phyloP scores from a whole-genome alignment of 2,113 vertebrate genomes.

The Strix aluco region DNA sequence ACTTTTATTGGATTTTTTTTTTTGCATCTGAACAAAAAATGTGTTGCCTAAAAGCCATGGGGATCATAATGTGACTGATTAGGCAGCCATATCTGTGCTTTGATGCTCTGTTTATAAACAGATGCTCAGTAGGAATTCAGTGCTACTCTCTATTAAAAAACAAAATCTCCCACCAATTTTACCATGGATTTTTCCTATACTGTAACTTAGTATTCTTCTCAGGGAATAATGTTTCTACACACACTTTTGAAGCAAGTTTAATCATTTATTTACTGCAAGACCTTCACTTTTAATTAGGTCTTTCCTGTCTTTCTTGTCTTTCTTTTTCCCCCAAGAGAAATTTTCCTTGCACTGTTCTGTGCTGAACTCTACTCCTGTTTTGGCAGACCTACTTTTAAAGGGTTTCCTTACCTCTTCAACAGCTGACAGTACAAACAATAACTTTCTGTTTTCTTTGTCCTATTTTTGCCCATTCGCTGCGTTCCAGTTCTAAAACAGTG shows the following conservation, averaged over 20 bases:
- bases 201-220: slow-evolving; percentile 15
- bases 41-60: background rate
- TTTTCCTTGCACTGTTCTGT: background rate
- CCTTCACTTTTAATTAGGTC: slow-evolving; percentile 49
- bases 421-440: background rate
- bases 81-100: background rate
- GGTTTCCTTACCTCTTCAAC: background rate
- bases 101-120: background rate
- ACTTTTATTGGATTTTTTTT: background rate
- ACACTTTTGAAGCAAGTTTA: slow-evolving; percentile 17
- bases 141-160: background rate
- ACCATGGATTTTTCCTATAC: background rate
- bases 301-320: slow-evolving; percentile 15
- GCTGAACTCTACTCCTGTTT: background rate
- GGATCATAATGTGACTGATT: background rate
- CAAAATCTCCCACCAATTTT: background rate
- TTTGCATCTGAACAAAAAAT: background rate
- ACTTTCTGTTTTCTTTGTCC: background rate
- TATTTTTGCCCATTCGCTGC: background rate
- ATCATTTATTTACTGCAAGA: slow-evolving; percentile 62
- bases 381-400: slow-evolving; percentile 13
- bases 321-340: background rate
- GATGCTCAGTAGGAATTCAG: background rate
- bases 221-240: slow-evolving; percentile 6
- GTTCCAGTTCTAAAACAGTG: background rate